phyloP scores from a whole-genome alignment of 2,888 invertebrate genomes.

The Hypomecis atomaria region DNA sequence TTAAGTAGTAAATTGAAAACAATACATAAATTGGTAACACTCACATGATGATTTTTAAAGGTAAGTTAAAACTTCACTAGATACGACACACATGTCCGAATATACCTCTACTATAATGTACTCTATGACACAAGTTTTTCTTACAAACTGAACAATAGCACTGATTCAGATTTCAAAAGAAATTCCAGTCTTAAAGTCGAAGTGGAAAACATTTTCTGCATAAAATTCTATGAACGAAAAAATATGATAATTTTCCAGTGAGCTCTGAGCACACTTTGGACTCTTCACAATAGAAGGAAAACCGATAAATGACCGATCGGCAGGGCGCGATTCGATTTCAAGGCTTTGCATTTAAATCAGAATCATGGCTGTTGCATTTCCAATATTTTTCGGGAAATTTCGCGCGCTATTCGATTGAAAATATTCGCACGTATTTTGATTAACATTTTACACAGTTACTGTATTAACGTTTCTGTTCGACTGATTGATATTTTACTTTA shows the following conservation, averaged over 20 bases:
- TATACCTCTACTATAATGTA: too few relatives aligned
- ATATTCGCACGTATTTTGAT: slow-evolving; percentile 39
- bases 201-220: slow-evolving; percentile 35
- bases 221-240: slow-evolving; percentile 35
- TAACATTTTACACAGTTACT: slow-evolving; percentile 42
- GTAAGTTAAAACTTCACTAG: too few relatives aligned
- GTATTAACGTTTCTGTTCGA: slow-evolving; percentile 34
- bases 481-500: slow-evolving; percentile 44
- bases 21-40: too few relatives aligned
- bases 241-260: slow-evolving; percentile 45
- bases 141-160: slow-evolving; percentile 5
- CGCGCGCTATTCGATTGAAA: slow-evolving; percentile 37
- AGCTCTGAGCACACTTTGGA: slow-evolving; percentile 44
- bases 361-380: slow-evolving; percentile 61
- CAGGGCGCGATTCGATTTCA: slow-evolving; percentile 60
- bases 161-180: slow-evolving; percentile 15
- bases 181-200: slow-evolving; percentile 10
- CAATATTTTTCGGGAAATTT: slow-evolving; percentile 61
- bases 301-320: slow-evolving; percentile 60
- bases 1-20: too few relatives aligned
- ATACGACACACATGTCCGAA: not conserved
- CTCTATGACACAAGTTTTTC: too few relatives aligned
- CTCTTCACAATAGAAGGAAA: slow-evolving; percentile 51
- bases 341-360: slow-evolving; percentile 72
- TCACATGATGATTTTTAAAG: too few relatives aligned